Base-by-base conservation (phyloP, 2,888 invertebrate genomes). In the Mesorhabditis spiculigera region DNA sequence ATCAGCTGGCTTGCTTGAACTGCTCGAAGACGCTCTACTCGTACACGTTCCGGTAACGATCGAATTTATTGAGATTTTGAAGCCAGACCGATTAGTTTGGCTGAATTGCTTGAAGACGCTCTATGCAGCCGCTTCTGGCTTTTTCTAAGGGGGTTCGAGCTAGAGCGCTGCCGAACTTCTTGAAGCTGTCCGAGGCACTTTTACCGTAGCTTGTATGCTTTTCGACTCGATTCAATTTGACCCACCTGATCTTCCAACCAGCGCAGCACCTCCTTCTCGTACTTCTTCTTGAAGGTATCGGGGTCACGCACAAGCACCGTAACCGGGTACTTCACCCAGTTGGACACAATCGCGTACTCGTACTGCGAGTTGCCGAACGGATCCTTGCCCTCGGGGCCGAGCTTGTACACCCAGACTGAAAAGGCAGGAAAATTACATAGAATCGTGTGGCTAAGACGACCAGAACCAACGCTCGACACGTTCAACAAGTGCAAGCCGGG, bases 301-400 rank as follows among this genome's bases (percentile, higher is more conserved):
- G 86, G 86, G 75, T 86, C 86, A 41, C 86, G 79, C 66, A 86
- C 86, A 65, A 86, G 75, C 62, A 86, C 86, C 44, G 84, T 86
- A 41, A 86, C 84, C 44, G 86, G 86, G 71, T 86, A 86, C 72
- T 85, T 85, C 65, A 86, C 86, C 86, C 86, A 85, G 75, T 86
- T 86, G n/a, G 81, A 81, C 44, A 86, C 83, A 70, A 86, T 82
- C 42, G 86, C 85, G 73, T 85, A 86, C 72, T 86, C 86, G 79
- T 86, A 86, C 74, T 86, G 86, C 58, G 83, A 77, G 71, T 86
- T 86, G 68, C 86, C 86, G 79, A 86, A 86, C 43, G 86, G 83
- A 72, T 86, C 86, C 68, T 84, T 83, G 45, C 86, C 85, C 69
- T 83, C 83, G 61, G 86, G 86, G 50, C 86, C 86, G 62, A 86